Evolutionary conservation across 2,797 vertebrate genomes (phyloP), one percentile per base, ranked within the genome.

Genomic region (Phoeniculus purpureus): DNA sequence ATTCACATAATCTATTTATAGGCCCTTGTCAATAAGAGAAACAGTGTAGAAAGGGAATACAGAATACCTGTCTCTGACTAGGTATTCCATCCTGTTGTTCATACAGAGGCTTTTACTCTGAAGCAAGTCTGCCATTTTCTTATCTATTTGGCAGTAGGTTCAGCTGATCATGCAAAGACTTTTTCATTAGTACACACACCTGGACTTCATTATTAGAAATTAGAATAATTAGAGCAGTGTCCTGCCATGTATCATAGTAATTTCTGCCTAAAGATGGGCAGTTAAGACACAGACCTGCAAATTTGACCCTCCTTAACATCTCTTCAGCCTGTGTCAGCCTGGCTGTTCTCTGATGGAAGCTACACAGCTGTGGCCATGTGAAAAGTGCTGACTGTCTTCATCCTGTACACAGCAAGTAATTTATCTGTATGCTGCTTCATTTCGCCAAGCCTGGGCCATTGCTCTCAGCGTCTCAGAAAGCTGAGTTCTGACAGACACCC

Each of bases 381-480:
- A 60, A 80, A 82, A 82, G 5, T 13, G 18, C 10, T 56, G 34
- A n/a, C 19, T 72, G 9, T 12, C 31, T 66, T 75, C 62, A 74
- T 4, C 26, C 9, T 21, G 81, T 21, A 66, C 15, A 11, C 29
- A 55, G 0, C 0, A 55, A 55, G 10, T 40, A 37, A n/a, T 43
- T 81, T 8, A 60, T 14, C 13, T 5, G 0, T 43, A 31, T 11
- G 22, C 52, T 72, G 27, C 3, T 71, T 71, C 29, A 19, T 18
- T 85, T 80, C 47, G 13, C 6, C 51, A 48, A n/a, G 40, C 40
- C 40, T 80, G 37, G 65, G 76, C 25, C 27, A 3, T 29, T 37
- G 27, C 12, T 45, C 43, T 61, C 17, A 74, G 43, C 2, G 60
- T 66, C 45, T 71, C 45, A n/a, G 52, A 81, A 3, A 12, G 3